These are phyloP conservation scores for Schizaphis graminum DNA, from an alignment of 2,888 invertebrate genomes.

Conservation along the genomic window DNA sequence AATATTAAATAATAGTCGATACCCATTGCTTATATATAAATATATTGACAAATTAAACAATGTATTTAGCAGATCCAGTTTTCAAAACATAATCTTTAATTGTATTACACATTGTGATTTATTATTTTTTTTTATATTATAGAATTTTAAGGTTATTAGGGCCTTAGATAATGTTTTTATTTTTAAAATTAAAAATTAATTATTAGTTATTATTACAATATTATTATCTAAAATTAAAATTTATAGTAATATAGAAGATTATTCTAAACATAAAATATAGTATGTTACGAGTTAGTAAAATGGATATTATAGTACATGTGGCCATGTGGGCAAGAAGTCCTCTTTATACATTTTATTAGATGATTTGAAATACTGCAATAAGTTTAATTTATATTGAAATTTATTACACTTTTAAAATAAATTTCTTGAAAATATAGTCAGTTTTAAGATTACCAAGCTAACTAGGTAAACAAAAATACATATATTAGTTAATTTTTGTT, in stretches of 20 bases:
- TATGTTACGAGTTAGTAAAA: neutral
- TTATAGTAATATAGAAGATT: neutral
- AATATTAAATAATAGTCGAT: neutral
- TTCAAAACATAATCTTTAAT: neutral
- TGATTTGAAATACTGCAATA: neutral
- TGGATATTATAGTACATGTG: neutral
- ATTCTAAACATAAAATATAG: neutral
- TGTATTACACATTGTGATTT: neutral
- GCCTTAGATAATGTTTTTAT: neutral
- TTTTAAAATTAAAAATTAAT: neutral
- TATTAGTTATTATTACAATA: too few species aligned
- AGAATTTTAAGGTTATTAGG: neutral
- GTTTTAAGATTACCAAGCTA: neutral
- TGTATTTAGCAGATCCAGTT: neutral
- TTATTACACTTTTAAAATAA: neutral
- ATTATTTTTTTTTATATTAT: neutral
- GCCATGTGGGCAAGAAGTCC: neutral
- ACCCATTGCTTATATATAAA: neutral
- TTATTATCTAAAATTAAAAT: neutral
- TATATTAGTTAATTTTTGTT: too few species aligned
- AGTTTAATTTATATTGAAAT: neutral
- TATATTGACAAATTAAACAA: neutral
- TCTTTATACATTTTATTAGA: neutral
- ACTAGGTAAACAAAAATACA: neutral
- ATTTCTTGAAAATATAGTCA: neutral